Evolutionary conservation across 2,888 invertebrate genomes (phyloP).

Genomic region (Corbicula japonica): DNA sequence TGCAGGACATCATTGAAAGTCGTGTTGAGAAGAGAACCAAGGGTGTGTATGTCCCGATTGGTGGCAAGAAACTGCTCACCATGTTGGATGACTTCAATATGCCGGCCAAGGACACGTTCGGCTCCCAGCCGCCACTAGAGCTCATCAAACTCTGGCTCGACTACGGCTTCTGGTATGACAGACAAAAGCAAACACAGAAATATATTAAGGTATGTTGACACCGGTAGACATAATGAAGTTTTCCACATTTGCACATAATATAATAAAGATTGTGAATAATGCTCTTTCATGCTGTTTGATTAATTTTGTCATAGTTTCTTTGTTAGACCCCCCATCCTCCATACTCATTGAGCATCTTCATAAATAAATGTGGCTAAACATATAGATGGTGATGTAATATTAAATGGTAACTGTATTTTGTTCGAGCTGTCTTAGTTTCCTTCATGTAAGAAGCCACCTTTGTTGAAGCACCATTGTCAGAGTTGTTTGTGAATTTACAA

Average conservation of each 20-base stretch:
- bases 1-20: constrained; percentile 94
- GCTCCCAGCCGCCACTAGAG: constrained; percentile 96
- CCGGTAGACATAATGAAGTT: neutral
- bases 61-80: constrained; percentile 93
- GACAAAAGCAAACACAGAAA: constrained; percentile 92
- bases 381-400: no score
- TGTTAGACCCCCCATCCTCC: no score
- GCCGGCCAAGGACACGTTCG: constrained; percentile 95
- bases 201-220: constrained; percentile 89
- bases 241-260: no score
- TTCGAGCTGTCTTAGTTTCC: no score
- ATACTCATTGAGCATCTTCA: no score
- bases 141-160: constrained; percentile 94
- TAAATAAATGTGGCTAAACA: no score
- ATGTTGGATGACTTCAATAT: constrained; percentile 98
- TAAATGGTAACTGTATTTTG: no score
- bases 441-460: no score
- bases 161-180: constrained; percentile 94
- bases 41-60: constrained; percentile 93
- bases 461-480: neutral
- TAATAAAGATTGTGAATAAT: no score
- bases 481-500: neutral
- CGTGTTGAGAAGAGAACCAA: constrained; percentile 96
- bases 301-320: no score
- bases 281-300: no score